Evolutionary conservation across 1,140 invertebrate genomes (phyloP), one percentile per base, ranked within the genome.

Genomic region (Pogonus chalceus): DNA sequence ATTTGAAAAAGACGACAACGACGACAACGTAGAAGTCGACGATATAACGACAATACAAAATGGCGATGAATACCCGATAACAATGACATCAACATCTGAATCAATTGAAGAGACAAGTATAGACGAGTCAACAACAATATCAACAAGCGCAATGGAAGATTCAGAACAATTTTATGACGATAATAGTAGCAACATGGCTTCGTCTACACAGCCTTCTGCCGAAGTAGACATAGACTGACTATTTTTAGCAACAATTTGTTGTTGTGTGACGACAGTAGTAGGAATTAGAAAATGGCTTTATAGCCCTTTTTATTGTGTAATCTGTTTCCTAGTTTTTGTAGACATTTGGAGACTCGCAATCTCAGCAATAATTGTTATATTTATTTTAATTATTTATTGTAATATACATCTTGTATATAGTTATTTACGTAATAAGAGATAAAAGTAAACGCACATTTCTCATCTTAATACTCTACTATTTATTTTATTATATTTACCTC

Each of bases 381-480:
- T 65, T 67, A 67, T 67, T 64, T 62, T 58, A 65, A 56, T 52
- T 67, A 67, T 67, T 67, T 67, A 67, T 67, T 67, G 62, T 64
- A 63, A 59, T 58, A 60, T 63, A 54, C 49, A 52, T 52, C 48
- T 60, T 64, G 60, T 64, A 64, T 35, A 64, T 64, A 64, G 57
- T 60, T 64, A 55, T 58, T 55, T 59, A 61, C 51, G 46, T 53
- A 51, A 53, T 52, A 49, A 26, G 49, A 56, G 49, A 53, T n/a
- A 53, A 53, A 56, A 43, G 37, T 12, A 43, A 7, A 43, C 37
- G 18, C 37, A 43, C 9, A 43, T 43, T 43, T 43, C 37, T 43
- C 18, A 31, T n/a, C n/a, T n/a, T n/a, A n/a, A n/a, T n/a, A n/a
- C n/a, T n/a, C n/a, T n/a, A n/a, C n/a, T n/a, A n/a, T n/a, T n/a